Evolutionary conservation across 2,797 vertebrate genomes (phyloP), one percentile per base, ranked within the genome.

Genomic region (Rhyacichthys aspro): DNA sequence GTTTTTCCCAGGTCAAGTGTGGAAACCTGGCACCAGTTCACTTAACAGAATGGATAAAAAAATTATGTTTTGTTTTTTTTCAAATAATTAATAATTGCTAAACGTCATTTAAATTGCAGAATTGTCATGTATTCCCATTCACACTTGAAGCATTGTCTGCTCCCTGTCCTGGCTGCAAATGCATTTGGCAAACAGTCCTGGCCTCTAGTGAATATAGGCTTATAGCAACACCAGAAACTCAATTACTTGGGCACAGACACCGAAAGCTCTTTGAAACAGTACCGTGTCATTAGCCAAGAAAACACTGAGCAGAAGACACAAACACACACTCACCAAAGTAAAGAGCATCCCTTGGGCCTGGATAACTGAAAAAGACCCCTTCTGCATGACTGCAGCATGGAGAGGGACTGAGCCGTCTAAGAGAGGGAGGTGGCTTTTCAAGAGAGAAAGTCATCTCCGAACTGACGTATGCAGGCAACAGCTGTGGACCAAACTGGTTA

Each of bases 241-340:
- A 36, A 32, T 53, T 42, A 19, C 15, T 43, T 58, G 19, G 33
- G 33, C 48, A 59, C 23, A 42, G n/a, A 70, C 42, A 59, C 32
- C n/a, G 37, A 34, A 43, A 41, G 41, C 46, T 14, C 10, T 36
- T 3, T 63, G 38, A 48, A 48, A 60, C 23, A 16, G 62, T 37
- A 52, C 33, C 12, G 7, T 48, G 45, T 59, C 54, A 62, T 66
- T 59, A 61, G 43, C 48, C 43, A 44, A 61, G 12, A 59, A 15
- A 49, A 46, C 5, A 12, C 37, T 52, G 36, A 43, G 59, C 46
- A 43, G 43, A 7, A 50, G 41, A 45, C 42, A 54, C 39, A 61
- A 57, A 64, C 43, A 61, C 53, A 66, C 46, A 43, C 41, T 49
- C 36, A 14, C 5, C 33, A 45, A 38, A 50, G 53, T 49, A 16